Conservation (phyloP, 1,140 invertebrate genomes). For the Panulirus ornatus region DNA sequence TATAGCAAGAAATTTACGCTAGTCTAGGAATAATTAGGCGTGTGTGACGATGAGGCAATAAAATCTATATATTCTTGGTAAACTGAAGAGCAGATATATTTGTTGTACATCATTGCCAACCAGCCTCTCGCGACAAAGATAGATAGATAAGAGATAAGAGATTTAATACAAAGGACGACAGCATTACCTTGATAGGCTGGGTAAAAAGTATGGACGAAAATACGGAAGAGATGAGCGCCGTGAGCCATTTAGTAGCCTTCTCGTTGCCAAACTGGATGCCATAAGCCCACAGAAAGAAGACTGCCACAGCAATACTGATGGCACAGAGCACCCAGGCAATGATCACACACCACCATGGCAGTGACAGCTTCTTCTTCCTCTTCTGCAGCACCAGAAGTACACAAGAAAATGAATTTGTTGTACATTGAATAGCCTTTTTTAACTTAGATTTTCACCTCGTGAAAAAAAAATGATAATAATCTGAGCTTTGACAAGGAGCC, state of each 20-base stretch:
- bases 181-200: constrained; percentile 81
- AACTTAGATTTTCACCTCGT: not conserved
- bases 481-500: not conserved
- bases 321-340: constrained; percentile 80
- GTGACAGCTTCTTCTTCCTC: constrained; percentile 58
- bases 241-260: constrained; percentile 82
- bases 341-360: constrained; percentile 80
- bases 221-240: constrained; percentile 81
- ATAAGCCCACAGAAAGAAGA: constrained; percentile 80
- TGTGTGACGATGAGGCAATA: no score
- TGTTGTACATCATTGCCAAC: no score
- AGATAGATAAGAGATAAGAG: not conserved
- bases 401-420: not conserved
- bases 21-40: no score
- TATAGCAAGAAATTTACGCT: no score
- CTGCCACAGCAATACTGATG: constrained; percentile 78
- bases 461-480: not conserved
- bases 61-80: no score
- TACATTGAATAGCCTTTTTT: not conserved
- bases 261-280: constrained; percentile 81
- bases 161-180: not conserved
- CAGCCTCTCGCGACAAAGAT: no score
- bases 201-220: constrained; percentile 81
- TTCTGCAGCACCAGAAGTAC: not conserved
- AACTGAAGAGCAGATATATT: no score